Percentiles rank a stretch among this genome's conserved stretches.
Conservation (phyloP, 2,797 vertebrate genomes). For the Vespertilio murinus region DNA sequence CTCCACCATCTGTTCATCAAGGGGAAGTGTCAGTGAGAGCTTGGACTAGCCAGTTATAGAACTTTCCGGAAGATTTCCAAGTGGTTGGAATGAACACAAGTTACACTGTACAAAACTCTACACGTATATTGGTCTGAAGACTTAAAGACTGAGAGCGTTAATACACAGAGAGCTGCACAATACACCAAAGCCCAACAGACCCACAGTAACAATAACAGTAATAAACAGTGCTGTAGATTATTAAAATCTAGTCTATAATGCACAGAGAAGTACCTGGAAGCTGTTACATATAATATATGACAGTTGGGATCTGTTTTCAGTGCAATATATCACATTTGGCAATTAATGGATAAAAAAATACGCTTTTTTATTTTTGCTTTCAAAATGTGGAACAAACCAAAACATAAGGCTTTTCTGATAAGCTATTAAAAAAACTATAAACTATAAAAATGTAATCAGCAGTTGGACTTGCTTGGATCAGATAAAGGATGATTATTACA, state of each 20-base stretch:
- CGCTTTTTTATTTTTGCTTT: not conserved
- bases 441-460: not conserved
- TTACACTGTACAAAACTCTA: not conserved
- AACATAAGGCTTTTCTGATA: not conserved
- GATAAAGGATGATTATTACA: not conserved
- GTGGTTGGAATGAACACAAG: not conserved
- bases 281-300: conserved; percentile 3
- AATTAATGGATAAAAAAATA: conserved; percentile 23
- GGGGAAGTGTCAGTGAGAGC: not conserved
- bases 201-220: not conserved
- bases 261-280: conserved; percentile 69
- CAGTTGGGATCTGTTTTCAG: conserved; percentile 37
- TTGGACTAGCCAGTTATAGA: not conserved
- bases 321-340: conserved; percentile 16
- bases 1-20: not conserved
- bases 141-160: not conserved
- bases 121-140: not conserved
- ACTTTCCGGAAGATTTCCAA: not conserved
- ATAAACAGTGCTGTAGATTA: not conserved
- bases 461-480: not conserved
- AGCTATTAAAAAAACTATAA: not conserved
- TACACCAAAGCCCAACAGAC: not conserved
- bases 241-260: conserved; percentile 48
- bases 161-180: not conserved
- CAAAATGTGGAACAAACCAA: not conserved